Conservation (phyloP, 35 echinoderm and acorn worm species). For the Lytechinus variegatus region DNA sequence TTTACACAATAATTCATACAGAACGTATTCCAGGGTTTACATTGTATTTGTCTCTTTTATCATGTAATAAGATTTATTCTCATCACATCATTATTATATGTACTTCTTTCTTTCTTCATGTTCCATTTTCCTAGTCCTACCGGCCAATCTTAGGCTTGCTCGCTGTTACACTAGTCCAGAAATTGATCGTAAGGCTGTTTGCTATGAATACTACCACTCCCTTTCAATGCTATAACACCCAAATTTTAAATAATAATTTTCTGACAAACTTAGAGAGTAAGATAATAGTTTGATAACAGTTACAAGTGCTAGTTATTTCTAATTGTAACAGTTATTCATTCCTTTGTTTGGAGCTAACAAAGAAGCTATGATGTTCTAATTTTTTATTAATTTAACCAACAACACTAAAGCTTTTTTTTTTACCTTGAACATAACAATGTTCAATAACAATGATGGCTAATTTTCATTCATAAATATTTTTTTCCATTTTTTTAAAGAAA, state of each 20-base stretch:
- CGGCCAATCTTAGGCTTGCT: not conserved
- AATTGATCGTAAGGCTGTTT: slow-evolving; percentile 24
- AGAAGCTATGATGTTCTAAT: too few species aligned
- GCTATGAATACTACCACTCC: not conserved
- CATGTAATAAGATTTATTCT: not conserved
- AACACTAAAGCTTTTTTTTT: too few species aligned
- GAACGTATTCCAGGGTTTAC: not conserved
- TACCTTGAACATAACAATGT: too few species aligned
- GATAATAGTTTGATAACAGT: not conserved
- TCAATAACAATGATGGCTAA: too few species aligned
- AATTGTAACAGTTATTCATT: too few species aligned
- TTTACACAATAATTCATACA: not conserved
- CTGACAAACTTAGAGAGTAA: not conserved
- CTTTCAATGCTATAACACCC: not conserved
- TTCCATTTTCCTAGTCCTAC: not conserved
- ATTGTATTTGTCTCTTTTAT: not conserved
- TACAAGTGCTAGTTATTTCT: too few species aligned
- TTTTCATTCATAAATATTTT: too few species aligned
- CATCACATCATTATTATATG: not conserved
- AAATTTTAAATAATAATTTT: not conserved
- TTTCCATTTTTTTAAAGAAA: not conserved
- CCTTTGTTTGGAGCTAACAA: too few species aligned
- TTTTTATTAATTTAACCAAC: too few species aligned
- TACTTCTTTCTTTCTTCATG: not conserved
- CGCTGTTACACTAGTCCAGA: slow-evolving; percentile 20